Evolutionary conservation across 2,797 vertebrate genomes (phyloP), one percentile per base, ranked within the genome.

Genomic region (Spinibarbus caldwelli): DNA sequence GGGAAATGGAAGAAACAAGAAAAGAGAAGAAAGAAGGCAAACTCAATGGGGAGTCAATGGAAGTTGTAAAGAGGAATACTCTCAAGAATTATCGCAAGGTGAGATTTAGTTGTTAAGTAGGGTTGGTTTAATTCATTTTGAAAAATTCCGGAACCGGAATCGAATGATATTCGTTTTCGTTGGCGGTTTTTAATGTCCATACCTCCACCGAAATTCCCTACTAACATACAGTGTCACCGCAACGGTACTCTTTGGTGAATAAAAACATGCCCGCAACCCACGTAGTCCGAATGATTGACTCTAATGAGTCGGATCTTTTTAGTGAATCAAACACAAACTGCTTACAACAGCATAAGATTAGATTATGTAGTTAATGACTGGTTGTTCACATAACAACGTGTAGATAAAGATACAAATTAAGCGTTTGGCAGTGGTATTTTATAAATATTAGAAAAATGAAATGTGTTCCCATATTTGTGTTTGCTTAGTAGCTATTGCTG

Each of bases 81-180:
- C 43, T 92, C 66, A 94, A 92, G 89, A 93, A 88, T 80, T 96
- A 95, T 83, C 90, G 93, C 80, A 95, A 93, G 95, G 95, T 96
- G 86, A 94, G 94, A 84, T 43, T 75, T 17, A 47, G 49, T 23
- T 9, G 3, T 26, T 21, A n/a, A n/a, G n/a, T n/a, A 23, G 52
- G 2, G 6, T 23, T 64, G 26, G 6, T 29, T 64, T 66, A 34
- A 34, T 66, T 34, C 0, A 66, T 34, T 66, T 66, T 1, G 3
- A 41, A 38, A 38, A 75, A 75, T 43, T 26, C 23, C 6, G 38
- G 71, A 21, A 52, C 11, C n/a, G 41, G 70, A 29, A 47, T 15
- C 45, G 15, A 73, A 12, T 49, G 9, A 49, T 5, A 5, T 31
- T 73, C 0, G 2, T 0, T 49, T 17, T 73, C 3, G 1, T 47